phyloP scores from a whole-genome alignment of 2,888 invertebrate genomes.

The Nezara viridula region DNA sequence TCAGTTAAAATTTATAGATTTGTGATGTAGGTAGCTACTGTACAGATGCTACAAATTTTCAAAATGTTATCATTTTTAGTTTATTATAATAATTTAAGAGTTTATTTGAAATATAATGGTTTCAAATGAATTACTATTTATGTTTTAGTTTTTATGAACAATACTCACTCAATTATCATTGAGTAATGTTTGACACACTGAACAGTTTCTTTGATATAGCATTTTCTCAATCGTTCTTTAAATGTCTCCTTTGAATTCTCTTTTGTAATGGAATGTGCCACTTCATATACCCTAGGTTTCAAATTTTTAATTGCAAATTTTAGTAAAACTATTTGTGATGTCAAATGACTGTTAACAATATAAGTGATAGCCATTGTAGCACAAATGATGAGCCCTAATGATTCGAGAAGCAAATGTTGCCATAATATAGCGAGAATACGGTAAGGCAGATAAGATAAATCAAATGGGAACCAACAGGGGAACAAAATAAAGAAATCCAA shows the following conservation, averaged over 20 bases:
- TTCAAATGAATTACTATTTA: not conserved
- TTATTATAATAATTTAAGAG: no score
- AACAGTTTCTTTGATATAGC: not conserved
- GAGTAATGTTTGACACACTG: not conserved
- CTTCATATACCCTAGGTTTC: not conserved
- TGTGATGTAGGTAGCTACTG: no score
- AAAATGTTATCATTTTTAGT: no score
- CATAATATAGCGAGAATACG: not conserved
- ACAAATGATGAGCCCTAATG: not conserved
- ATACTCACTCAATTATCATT: conserved; percentile 46
- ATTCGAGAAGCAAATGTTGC: not conserved
- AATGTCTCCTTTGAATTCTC: not conserved
- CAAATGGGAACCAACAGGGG: conserved; percentile 51
- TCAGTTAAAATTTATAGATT: no score
- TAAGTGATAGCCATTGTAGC: not conserved
- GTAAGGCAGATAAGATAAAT: not conserved
- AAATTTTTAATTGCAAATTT: not conserved
- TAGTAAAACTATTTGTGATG: not conserved
- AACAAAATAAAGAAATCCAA: not conserved
- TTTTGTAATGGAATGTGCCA: not conserved
- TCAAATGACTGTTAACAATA: not conserved
- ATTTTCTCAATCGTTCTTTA: not conserved
- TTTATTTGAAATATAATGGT: not conserved
- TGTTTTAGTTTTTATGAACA: not conserved
- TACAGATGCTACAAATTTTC: no score